These are phyloP conservation scores for Cromileptes altivelis DNA, from an alignment of 2,113 vertebrate genomes.

Conservation along the genomic window DNA sequence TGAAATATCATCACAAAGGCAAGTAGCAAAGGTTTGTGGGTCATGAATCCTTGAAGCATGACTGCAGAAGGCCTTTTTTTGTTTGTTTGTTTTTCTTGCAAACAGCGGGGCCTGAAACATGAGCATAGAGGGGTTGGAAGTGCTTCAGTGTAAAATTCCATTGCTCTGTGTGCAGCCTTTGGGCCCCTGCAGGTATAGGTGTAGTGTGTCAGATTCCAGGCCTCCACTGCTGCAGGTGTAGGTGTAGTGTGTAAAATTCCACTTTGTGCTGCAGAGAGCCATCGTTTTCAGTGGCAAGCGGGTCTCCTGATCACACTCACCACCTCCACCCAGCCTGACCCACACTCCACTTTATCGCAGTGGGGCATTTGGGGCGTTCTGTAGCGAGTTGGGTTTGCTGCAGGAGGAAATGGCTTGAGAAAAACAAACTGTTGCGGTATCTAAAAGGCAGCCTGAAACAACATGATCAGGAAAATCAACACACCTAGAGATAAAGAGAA, in stretches of 20 bases:
- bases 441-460: slow-evolving; percentile 43
- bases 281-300: neutral
- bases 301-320: neutral
- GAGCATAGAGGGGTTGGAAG: slow-evolving; percentile 7
- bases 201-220: slow-evolving; percentile 73
- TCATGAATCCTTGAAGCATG: neutral
- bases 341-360: neutral
- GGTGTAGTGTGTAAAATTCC: slow-evolving; percentile 80
- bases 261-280: slow-evolving; percentile 32
- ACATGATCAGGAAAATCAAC: slow-evolving; percentile 54
- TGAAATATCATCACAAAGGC: neutral
- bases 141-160: slow-evolving; percentile 63
- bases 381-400: neutral
- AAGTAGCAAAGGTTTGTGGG: neutral
- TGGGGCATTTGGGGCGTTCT: neutral
- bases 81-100: slow-evolving; percentile 10
- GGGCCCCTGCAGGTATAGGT: slow-evolving; percentile 59
- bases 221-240: slow-evolving; percentile 68
- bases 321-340: slow-evolving; percentile 30
- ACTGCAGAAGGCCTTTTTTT: neutral
- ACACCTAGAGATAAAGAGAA: neutral
- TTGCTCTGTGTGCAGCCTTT: slow-evolving; percentile 38
- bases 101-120: slow-evolving; percentile 23
- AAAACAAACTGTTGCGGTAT: neutral
- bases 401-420: neutral